Conservation (phyloP, 1,140 invertebrate species). For the Drosophila lowei region DNA sequence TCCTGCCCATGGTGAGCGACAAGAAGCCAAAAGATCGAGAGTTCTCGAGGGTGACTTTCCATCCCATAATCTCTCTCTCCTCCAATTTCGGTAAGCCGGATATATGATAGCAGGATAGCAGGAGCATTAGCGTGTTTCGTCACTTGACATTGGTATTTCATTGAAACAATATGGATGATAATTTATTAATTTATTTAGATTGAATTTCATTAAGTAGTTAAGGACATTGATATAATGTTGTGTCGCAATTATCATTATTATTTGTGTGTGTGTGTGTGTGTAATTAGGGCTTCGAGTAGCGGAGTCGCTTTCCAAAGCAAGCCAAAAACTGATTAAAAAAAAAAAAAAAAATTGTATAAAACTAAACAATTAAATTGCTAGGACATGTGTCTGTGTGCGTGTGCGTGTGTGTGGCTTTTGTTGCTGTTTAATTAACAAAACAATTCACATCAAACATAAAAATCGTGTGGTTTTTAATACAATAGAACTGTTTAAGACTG, state of each 20-base stretch:
- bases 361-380: slow-evolving; percentile 80
- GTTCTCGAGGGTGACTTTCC: too few relatives aligned
- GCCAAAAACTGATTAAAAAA: slow-evolving; percentile 40
- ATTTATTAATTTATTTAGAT: slow-evolving; percentile 79
- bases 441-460: slow-evolving; percentile 65
- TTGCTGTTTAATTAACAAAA: slow-evolving; percentile 56
- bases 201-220: slow-evolving; percentile 79
- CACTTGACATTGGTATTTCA: too few relatives aligned
- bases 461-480: slow-evolving; percentile 51
- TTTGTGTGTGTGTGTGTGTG: slow-evolving; percentile 30
- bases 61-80: too few relatives aligned
- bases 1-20: too few relatives aligned
- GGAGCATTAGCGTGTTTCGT: too few relatives aligned
- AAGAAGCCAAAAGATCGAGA: too few relatives aligned
- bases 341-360: slow-evolving; percentile 52
- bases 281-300: slow-evolving; percentile 60
- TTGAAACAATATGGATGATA: slow-evolving; percentile 27
- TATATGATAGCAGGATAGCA: too few relatives aligned
- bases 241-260: slow-evolving; percentile 61
- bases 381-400: slow-evolving; percentile 58
- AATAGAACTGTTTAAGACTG: slow-evolving; percentile 60
- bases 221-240: slow-evolving; percentile 80
- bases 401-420: slow-evolving; percentile 26
- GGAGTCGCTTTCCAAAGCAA: slow-evolving; percentile 24
- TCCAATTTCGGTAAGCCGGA: too few relatives aligned